Evolutionary conservation across 2,797 vertebrate genomes (phyloP).

Genomic region (Ataeniobius toweri): DNA sequence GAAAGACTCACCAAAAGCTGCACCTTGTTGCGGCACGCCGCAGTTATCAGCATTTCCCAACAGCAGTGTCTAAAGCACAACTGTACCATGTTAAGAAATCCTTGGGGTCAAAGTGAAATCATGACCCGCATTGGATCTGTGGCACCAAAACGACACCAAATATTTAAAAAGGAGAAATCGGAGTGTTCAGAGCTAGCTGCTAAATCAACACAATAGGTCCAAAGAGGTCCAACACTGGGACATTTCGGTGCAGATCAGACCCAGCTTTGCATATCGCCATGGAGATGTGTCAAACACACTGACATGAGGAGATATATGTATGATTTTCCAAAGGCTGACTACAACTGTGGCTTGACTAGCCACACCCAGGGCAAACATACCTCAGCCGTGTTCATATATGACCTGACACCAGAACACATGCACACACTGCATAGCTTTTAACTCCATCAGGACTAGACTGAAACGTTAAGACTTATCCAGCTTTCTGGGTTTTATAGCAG

Average conservation of each 20-base stretch:
- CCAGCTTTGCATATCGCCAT: slow-evolving; percentile 57
- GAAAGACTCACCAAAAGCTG: slow-evolving; percentile 28
- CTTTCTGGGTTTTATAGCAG: slow-evolving; percentile 2
- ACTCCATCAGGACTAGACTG: slow-evolving; percentile 41
- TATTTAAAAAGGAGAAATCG: background rate
- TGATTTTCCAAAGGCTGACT: slow-evolving; percentile 58
- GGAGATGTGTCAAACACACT: slow-evolving; percentile 47
- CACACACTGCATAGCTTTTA: slow-evolving; percentile 35
- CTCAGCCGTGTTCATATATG: slow-evolving; percentile 58
- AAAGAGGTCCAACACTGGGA: slow-evolving; percentile 15
- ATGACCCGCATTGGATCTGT: slow-evolving; percentile 45
- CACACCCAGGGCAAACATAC: slow-evolving; percentile 75
- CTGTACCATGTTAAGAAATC: slow-evolving; percentile 40
- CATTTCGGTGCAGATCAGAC: slow-evolving; percentile 32
- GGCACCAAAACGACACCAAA: background rate
- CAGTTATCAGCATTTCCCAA: slow-evolving; percentile 64
- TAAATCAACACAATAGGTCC: slow-evolving; percentile 8
- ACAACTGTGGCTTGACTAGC: slow-evolving; percentile 55
- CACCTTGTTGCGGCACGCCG: slow-evolving; percentile 54
- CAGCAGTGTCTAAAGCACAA: slow-evolving; percentile 38
- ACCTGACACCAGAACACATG: slow-evolving; percentile 47
- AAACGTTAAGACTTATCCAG: slow-evolving; percentile 17
- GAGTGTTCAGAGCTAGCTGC: slow-evolving; percentile 4
- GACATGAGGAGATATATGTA: slow-evolving; percentile 42
- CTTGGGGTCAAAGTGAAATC: slow-evolving; percentile 31